Evolutionary conservation across 2,888 invertebrate species (phyloP).

Genomic region (Coremacera marginata): DNA sequence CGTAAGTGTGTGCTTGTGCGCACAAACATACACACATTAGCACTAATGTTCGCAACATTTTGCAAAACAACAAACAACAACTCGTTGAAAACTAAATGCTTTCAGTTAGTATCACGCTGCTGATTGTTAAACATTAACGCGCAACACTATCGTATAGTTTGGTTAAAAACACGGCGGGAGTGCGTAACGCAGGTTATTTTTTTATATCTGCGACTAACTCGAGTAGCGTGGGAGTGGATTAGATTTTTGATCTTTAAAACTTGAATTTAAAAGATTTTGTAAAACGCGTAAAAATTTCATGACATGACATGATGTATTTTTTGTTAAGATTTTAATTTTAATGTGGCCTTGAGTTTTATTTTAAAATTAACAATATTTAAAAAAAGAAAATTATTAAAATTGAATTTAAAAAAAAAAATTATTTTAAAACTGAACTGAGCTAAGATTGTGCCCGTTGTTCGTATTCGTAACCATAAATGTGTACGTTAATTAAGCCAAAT

Average conservation of each 20-base stretch:
- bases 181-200: not conserved
- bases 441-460: not conserved
- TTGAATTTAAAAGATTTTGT: too few species aligned
- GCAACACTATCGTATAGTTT: not conserved
- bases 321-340: too few species aligned
- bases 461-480: not conserved
- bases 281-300: too few species aligned
- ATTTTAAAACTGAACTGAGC: not conserved
- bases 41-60: conserved; percentile 43
- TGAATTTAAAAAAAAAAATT: not conserved
- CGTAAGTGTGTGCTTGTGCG: not conserved
- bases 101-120: conserved; percentile 66
- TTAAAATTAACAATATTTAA: not conserved
- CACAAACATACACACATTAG: conserved; percentile 10
- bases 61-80: conserved; percentile 40
- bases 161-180: conserved; percentile 4
- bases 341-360: too few species aligned
- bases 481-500: too few species aligned
- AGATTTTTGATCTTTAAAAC: not conserved
- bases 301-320: too few species aligned
- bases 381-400: not conserved
- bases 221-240: not conserved
- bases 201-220: too few species aligned
- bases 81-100: conserved; percentile 51
- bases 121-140: conserved; percentile 59